These are phyloP conservation scores for Platypus cylindrus DNA, from an alignment of 2,888 invertebrate species.

Conservation along the genomic window DNA sequence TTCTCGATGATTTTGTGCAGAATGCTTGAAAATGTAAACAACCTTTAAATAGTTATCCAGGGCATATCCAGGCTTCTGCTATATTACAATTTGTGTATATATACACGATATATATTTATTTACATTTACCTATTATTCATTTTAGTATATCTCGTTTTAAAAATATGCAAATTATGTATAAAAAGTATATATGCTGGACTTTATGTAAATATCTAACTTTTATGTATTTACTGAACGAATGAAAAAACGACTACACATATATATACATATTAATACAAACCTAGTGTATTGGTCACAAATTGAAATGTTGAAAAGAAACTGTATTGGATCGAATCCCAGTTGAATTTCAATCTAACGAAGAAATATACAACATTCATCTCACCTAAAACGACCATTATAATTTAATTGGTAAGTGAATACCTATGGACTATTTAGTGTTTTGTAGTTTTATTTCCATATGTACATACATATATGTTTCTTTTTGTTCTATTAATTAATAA, in stretches of 20 bases:
- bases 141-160: too few relatives aligned
- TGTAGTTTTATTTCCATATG: too few relatives aligned
- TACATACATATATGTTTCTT: neutral
- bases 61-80: too few relatives aligned
- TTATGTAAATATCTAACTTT: too few relatives aligned
- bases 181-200: too few relatives aligned
- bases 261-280: slow-evolving; percentile 30
- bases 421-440: neutral
- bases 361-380: slow-evolving; percentile 44
- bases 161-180: too few relatives aligned
- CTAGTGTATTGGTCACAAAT: slow-evolving; percentile 41
- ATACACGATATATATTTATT: too few relatives aligned
- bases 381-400: slow-evolving; percentile 33
- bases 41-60: too few relatives aligned
- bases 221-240: neutral
- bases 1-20: too few relatives aligned
- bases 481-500: slow-evolving; percentile 1
- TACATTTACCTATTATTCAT: too few relatives aligned
- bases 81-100: too few relatives aligned
- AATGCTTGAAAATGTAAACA: too few relatives aligned
- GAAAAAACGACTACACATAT: neutral
- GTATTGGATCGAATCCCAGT: slow-evolving; percentile 46
- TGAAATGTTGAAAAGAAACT: slow-evolving; percentile 45
- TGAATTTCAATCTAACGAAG: slow-evolving; percentile 42
- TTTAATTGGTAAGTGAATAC: neutral